Evolutionary conservation across 2,888 invertebrate genomes (phyloP).

Genomic region (Desoria tigrina): DNA sequence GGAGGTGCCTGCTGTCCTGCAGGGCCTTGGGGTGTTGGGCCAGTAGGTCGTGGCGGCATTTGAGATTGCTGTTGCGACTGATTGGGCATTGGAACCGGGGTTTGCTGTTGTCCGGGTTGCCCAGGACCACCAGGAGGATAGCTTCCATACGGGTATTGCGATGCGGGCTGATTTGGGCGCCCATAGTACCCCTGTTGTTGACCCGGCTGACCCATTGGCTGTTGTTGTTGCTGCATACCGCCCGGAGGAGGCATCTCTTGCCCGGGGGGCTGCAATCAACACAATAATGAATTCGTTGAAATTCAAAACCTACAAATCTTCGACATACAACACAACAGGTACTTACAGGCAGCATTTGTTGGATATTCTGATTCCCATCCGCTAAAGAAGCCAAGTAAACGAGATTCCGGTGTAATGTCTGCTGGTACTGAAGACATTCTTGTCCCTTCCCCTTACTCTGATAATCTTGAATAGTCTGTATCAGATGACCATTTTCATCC

Average conservation of each 20-base stretch:
- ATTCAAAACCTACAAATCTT: neutral
- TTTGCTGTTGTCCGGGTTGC: slow-evolving; percentile 40
- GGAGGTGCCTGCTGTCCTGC: slow-evolving; percentile 56
- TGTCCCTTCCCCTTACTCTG: slow-evolving; percentile 91
- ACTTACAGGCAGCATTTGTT: slow-evolving; percentile 82
- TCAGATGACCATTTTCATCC: slow-evolving; percentile 92
- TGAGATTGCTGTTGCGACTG: slow-evolving; percentile 59
- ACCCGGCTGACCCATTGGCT: slow-evolving; percentile 43
- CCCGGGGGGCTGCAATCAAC: slow-evolving; percentile 32
- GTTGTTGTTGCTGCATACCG: slow-evolving; percentile 41
- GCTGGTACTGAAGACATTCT: slow-evolving; percentile 91
- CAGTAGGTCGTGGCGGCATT: slow-evolving; percentile 31
- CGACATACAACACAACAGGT: neutral
- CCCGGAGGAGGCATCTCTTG: slow-evolving; percentile 39
- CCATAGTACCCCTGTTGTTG: slow-evolving; percentile 48
- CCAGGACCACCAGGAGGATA: slow-evolving; percentile 42
- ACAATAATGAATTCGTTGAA: slow-evolving; percentile 11
- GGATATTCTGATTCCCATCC: slow-evolving; percentile 93
- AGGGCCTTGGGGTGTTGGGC: slow-evolving; percentile 55
- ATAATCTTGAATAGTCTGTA: slow-evolving; percentile 94
- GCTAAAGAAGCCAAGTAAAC: slow-evolving; percentile 94
- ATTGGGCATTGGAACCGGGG: slow-evolving; percentile 46
- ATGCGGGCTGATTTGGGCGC: slow-evolving; percentile 39
- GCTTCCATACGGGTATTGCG: slow-evolving; percentile 45
- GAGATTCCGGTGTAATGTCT: slow-evolving; percentile 90